Base-by-base conservation (phyloP, 2,888 invertebrate genomes). In the Drosophila borborema region DNA sequence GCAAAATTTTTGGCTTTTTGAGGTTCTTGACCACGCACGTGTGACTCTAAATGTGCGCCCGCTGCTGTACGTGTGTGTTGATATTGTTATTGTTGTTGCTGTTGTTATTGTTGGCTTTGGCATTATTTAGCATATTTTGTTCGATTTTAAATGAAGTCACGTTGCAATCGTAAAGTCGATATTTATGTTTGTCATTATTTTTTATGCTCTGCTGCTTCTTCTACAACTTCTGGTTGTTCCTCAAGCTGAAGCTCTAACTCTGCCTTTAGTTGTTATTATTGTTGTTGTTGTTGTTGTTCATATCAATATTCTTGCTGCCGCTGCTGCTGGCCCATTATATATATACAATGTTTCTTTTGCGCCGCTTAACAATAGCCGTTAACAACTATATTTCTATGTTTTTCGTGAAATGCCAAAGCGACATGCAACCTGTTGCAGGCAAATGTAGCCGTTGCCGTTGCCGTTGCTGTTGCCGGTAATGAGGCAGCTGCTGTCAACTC, bases 91-190 rank as follows among this genome's bases (percentile, higher is more conserved):
- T 54, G 5, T 38, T 38, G 31, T 40, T 55, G 7, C 28, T 28
- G 18, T 41, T 55, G 28, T 45, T 77, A 67, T 48, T 61, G 56
- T 16, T 56, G 58, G 45, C 49, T 49, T 60, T 72, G 82, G 71
- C 73, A 80, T 86, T 90, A 82, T 82, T 78, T 78, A 81, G 90
- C 87, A 89, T 86, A 89, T 90, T 89, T 78, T 89, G 90, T 86
- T 86, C 86, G 86, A 86, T 90, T 90, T 90, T 89, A 87, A 87
- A 87, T 90, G 90, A 87, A 87, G 86, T 87, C 86, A 87, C 90
- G 90, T 87, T 87, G 90, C 90, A 89, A 87, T 80, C 83, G 77
- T 80, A 83, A 81, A 81, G 78, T 65, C 72, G 78, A 77, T 83
- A 83, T 81, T 81, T 83, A 81, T 77, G 74, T 82, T 80, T 82